Conservation (phyloP, 2,113 vertebrate genomes). For the Triplophysa tibetana region DNA sequence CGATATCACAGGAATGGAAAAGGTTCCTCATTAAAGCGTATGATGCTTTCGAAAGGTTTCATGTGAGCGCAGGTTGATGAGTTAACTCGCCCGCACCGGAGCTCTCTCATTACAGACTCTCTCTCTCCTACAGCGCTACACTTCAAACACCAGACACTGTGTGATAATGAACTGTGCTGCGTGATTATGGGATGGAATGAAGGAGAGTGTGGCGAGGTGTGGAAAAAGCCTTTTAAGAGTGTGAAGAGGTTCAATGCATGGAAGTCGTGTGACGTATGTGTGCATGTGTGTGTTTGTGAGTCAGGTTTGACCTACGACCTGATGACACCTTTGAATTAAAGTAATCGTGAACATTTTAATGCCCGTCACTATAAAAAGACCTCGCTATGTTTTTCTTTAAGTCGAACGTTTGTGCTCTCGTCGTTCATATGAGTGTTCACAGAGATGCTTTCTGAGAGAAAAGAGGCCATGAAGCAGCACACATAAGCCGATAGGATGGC, state of each 20-base stretch:
- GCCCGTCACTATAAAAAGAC: too few relatives aligned
- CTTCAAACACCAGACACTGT: slow-evolving; percentile 6
- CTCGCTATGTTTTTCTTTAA: too few relatives aligned
- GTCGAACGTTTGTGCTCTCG: too few relatives aligned
- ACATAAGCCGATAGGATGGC: slow-evolving; percentile 25
- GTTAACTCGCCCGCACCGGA: neutral
- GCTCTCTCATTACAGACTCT: neutral
- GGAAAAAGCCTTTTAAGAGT: slow-evolving; percentile 7
- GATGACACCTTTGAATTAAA: too few relatives aligned
- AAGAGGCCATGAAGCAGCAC: neutral
- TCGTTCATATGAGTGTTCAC: neutral
- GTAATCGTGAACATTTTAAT: too few relatives aligned
- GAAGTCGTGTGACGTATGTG: too few relatives aligned
- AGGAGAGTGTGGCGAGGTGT: neutral
- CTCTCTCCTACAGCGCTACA: neutral
- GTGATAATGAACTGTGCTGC: slow-evolving; percentile 9
- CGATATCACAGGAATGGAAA: slow-evolving; percentile 1
- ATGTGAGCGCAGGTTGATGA: slow-evolving; percentile 13
- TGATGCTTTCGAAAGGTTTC: slow-evolving; percentile 20
- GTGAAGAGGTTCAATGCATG: neutral
- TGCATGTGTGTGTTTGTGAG: too few relatives aligned
- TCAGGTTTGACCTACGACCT: too few relatives aligned
- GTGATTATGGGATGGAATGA: neutral
- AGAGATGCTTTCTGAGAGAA: neutral
- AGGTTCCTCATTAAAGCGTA: slow-evolving; percentile 26